phyloP scores from a whole-genome alignment of 1,140 invertebrate genomes.

The Zeugodacus cucurbitae region DNA sequence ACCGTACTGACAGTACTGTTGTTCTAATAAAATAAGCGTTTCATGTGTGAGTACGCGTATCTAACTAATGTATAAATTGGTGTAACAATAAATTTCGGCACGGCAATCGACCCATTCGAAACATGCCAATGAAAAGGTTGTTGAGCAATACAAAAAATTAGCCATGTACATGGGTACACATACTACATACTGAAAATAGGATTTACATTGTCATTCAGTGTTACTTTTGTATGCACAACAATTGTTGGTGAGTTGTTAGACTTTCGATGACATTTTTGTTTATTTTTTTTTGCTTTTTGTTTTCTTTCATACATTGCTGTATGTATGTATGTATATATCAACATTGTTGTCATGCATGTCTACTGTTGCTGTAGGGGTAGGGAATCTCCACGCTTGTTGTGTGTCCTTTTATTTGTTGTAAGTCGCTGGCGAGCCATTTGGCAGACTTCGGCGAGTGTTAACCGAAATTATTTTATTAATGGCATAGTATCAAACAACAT shows the following conservation, averaged over 20 bases:
- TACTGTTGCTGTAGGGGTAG: neutral
- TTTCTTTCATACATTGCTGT: neutral
- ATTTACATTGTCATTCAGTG: neutral
- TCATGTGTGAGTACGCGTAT: neutral
- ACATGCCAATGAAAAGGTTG: neutral
- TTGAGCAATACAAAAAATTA: neutral
- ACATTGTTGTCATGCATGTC: neutral
- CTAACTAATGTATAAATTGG: neutral
- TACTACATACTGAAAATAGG: neutral
- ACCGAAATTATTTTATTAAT: slow-evolving; percentile 35
- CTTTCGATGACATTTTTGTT: neutral
- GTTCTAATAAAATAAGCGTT: neutral
- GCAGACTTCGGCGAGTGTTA: neutral
- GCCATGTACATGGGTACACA: neutral
- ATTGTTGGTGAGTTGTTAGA: neutral
- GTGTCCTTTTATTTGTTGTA: neutral
- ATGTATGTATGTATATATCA: neutral
- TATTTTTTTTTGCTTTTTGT: neutral
- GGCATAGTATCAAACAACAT: slow-evolving; percentile 13
- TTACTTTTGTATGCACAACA: neutral
- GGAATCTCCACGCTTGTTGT: neutral
- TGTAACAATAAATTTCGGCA: slow-evolving; percentile 20
- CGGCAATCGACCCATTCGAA: neutral
- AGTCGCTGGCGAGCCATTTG: neutral
- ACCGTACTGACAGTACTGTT: neutral